A percentile compares a stretch with the other conserved stretches of the same genome.
phyloP scores from a whole-genome alignment of 2,888 invertebrate species.

The Clunio marinus region DNA sequence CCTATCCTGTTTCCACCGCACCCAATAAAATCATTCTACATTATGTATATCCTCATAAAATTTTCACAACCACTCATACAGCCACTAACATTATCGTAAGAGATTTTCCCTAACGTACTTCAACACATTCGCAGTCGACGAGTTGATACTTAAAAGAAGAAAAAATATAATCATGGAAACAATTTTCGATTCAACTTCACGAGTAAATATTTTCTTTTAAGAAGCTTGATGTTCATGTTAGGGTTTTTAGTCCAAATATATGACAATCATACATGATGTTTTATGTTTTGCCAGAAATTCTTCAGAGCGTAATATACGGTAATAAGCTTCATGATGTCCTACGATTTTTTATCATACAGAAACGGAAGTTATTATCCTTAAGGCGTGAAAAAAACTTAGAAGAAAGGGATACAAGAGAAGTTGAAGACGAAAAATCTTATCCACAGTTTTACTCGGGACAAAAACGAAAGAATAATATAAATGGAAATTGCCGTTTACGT shows the following conservation, averaged over 20 bases:
- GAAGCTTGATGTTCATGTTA: neutral
- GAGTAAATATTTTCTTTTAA: neutral
- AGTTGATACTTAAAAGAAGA: neutral
- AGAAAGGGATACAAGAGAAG: neutral
- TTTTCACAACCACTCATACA: neutral
- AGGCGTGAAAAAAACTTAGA: neutral
- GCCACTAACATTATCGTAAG: neutral
- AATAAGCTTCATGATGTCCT: neutral
- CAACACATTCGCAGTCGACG: neutral
- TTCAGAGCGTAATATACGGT: neutral
- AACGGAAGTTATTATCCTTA: neutral
- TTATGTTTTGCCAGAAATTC: neutral
- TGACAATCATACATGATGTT: conserved; percentile 6
- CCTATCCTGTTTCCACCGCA: conserved; percentile 27
- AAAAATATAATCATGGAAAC: neutral
- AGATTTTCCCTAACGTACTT: neutral
- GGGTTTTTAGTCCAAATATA: neutral
- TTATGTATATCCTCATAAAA: conserved; percentile 16
- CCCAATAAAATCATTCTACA: conserved; percentile 37
- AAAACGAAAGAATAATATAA: neutral
- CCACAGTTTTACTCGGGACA: neutral
- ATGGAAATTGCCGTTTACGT: neutral
- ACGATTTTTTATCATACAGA: neutral
- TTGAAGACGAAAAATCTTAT: neutral
- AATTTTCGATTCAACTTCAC: neutral